A percentile compares a stretch with the other conserved stretches of the same genome.
phyloP scores from a whole-genome alignment of 2,113 vertebrate species.

The Thalassarche chlororhynchos region DNA sequence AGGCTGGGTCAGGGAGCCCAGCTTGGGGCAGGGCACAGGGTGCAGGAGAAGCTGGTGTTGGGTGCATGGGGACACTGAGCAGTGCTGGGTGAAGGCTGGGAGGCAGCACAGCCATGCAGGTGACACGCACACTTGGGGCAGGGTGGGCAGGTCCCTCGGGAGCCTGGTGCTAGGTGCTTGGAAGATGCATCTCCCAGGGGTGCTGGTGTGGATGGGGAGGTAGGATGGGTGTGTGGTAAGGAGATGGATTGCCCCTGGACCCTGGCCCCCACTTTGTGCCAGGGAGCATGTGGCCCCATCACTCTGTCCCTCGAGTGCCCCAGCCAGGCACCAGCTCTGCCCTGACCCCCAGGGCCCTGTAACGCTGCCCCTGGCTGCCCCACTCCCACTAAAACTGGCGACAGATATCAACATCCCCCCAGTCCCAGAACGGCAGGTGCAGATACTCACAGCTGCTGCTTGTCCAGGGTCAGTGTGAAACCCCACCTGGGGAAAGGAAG shows the following conservation, averaged over 20 bases:
- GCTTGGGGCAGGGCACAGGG: neutral
- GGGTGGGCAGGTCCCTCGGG: neutral
- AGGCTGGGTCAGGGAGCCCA: neutral
- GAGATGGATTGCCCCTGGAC: neutral
- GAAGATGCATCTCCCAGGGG: neutral
- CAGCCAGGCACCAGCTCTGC: neutral
- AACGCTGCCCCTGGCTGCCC: neutral
- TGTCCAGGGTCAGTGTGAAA: constrained; percentile 89
- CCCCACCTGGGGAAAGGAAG: constrained; percentile 84
- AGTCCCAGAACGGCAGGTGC: neutral
- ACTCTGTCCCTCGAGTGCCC: neutral
- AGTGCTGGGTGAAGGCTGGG: neutral
- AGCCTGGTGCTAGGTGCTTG: neutral
- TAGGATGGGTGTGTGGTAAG: neutral
- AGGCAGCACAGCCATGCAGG: neutral
- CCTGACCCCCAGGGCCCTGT: neutral
- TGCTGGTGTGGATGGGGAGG: neutral
- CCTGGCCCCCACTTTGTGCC: neutral
- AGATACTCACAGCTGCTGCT: constrained; percentile 92
- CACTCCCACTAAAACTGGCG: neutral
- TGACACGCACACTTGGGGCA: neutral
- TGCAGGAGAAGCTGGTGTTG: neutral
- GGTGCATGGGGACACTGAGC: neutral
- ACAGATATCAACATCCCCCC: neutral
- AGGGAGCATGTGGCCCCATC: neutral